These are phyloP conservation scores for Melanotaenia pygmaea DNA, from an alignment of 2,797 vertebrate species.

Conservation along the genomic window DNA sequence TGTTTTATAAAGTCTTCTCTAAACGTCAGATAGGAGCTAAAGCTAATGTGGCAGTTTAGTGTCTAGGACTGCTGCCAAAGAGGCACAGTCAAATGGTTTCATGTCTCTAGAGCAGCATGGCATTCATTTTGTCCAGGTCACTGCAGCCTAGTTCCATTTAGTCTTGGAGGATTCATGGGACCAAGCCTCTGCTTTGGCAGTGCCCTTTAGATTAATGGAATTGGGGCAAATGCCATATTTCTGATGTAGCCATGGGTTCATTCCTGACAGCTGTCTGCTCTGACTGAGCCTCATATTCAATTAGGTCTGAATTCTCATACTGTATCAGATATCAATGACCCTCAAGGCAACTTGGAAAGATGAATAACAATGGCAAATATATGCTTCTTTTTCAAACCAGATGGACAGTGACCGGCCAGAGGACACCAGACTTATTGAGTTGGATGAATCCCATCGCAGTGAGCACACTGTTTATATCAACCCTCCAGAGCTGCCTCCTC, in stretches of 20 bases:
- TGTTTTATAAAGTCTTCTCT: constrained; percentile 16
- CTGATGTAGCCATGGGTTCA: constrained; percentile 27
- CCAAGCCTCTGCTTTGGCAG: constrained; percentile 34
- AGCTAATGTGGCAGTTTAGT: constrained; percentile 57
- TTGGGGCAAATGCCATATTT: constrained; percentile 22
- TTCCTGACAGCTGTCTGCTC: constrained; percentile 42
- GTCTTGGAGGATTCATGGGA: constrained; percentile 43
- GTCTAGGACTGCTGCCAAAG: constrained; percentile 43
- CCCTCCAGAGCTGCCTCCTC: constrained; percentile 93
- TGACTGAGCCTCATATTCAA: constrained; percentile 38
- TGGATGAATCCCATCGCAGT: constrained; percentile 95
- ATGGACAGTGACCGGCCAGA: constrained; percentile 91
- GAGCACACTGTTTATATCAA: constrained; percentile 99
- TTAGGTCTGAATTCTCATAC: constrained; percentile 29
- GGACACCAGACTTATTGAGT: constrained; percentile 93
- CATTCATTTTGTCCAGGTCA: constrained; percentile 74
- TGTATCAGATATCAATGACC: constrained; percentile 5
- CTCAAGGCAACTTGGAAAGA: constrained; percentile 10
- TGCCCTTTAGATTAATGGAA: constrained; percentile 33
- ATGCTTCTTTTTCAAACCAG: constrained; percentile 76
- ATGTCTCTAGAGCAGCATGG: constrained; percentile 45
- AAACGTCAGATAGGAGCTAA: constrained; percentile 45
- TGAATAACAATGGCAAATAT: constrained; percentile 12
- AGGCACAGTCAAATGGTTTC: constrained; percentile 49
- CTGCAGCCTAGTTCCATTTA: constrained; percentile 59